Conservation (phyloP, 2,797 vertebrate species). For the Xenops minutus region DNA sequence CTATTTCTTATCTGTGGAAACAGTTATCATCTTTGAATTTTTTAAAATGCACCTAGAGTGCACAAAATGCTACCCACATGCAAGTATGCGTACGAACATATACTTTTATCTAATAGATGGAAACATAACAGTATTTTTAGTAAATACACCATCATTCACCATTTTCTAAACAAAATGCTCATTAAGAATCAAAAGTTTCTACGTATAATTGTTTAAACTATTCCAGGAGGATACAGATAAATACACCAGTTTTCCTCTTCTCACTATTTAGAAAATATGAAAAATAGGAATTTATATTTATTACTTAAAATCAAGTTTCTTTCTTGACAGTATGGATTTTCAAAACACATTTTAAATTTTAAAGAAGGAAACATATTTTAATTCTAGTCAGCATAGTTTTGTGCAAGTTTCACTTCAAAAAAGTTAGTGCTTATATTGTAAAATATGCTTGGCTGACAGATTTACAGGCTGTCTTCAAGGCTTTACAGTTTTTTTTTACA, state of each 20-base stretch:
- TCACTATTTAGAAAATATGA: background rate
- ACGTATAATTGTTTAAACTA: background rate
- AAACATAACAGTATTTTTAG: background rate
- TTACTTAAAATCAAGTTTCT: background rate
- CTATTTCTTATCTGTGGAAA: background rate
- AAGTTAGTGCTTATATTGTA: background rate
- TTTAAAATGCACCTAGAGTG: accelerated
- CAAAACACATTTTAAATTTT: background rate
- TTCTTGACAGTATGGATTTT: background rate
- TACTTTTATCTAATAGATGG: background rate
- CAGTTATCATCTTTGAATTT: background rate
- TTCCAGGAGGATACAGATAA: background rate
- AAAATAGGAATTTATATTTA: background rate
- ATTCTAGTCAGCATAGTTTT: background rate
- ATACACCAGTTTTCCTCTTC: background rate
- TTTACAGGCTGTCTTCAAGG: background rate
- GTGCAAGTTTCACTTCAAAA: background rate
- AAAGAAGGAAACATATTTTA: background rate
- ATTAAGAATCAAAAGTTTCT: background rate
- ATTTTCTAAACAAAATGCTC: background rate
- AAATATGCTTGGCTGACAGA: background rate
- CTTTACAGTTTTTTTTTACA: background rate
- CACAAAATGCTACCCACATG: background rate
- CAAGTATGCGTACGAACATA: background rate
- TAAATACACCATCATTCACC: background rate